Evolutionary conservation across 2,888 invertebrate genomes (phyloP).

Genomic region (Lampropteryx suffumata): DNA sequence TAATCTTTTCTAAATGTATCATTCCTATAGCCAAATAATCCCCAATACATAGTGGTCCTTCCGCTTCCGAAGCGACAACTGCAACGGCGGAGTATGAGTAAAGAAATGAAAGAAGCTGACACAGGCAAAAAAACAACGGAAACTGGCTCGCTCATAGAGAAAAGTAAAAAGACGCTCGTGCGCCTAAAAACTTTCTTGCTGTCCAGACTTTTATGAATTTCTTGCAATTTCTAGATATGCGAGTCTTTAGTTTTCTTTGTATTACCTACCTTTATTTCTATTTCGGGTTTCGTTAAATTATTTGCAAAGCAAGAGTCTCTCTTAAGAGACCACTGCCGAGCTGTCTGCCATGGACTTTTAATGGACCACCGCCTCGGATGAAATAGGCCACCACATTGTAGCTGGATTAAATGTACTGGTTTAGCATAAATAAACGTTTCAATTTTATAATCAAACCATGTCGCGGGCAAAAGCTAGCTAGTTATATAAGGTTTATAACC

Average conservation of each 20-base stretch:
- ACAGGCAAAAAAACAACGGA: conserved; percentile 72
- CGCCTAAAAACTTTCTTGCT: conserved; percentile 69
- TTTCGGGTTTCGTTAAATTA: background rate
- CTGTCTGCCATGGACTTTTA: too few relatives aligned
- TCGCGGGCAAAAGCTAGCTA: background rate
- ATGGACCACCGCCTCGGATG: too few relatives aligned
- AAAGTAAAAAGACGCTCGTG: conserved; percentile 66
- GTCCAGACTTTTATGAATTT: conserved; percentile 56
- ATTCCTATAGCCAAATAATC: conserved; percentile 35
- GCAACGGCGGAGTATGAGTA: conserved; percentile 67
- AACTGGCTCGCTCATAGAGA: conserved; percentile 75
- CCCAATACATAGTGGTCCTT: conserved; percentile 39
- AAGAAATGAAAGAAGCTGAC: conserved; percentile 68
- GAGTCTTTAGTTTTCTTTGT: conserved; percentile 40
- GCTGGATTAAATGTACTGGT: too few relatives aligned
- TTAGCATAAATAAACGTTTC: too few relatives aligned
- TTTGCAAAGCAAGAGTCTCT: too few relatives aligned
- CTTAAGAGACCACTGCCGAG: too few relatives aligned
- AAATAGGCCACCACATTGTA: too few relatives aligned
- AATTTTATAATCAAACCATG: too few relatives aligned
- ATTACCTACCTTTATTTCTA: background rate
- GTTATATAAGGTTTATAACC: conserved; percentile 22
- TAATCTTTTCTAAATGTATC: conserved; percentile 29
- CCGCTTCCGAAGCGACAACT: conserved; percentile 61
- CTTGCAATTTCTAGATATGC: conserved; percentile 58